Evolutionary conservation across 2,113 vertebrate species (phyloP), one percentile per base, ranked within the genome.

Genomic region (Caloenas nicobarica): DNA sequence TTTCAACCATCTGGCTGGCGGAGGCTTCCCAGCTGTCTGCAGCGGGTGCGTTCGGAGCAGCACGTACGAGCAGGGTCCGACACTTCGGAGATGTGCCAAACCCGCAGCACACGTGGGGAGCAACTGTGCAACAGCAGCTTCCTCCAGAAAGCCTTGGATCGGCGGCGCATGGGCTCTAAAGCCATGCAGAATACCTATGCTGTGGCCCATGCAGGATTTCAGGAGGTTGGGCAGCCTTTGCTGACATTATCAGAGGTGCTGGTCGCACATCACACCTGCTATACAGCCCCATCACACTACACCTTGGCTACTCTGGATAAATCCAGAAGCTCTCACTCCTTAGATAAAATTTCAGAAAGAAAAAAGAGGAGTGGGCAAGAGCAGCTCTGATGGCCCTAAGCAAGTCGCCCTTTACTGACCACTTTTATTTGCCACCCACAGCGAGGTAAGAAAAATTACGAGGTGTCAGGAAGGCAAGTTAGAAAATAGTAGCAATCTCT

Each of bases 11-110:
- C 96, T 97, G 96, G 93, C 93, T 97, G 91, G 83, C 16, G 34
- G 96, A 91, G 93, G 89, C 94, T 97, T 82, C 95, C 95, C 96
- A 97, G 96, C 95, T 95, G 96, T 96, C 96, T 97, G 89, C 83
- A 80, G 88, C n/a, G 95, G 87, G 93, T 91, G 95, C 71, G 38
- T 93, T 97, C 11, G 0, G 76, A 92, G 95, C 69, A 81, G 95
- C 96, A 97, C 81, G 81, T 96, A 96, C 11, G 2, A 92, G 66
- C 74, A 36, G 90, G 89, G 92, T 91, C 95, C 90, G 82, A 88
- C 2, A 60, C 86, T 64, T 89, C 70, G 1, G 83, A 91, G 93
- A 92, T 9, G n/a, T 92, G 89, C 94, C 95, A 97, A 96, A 95
- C 83, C 93, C 61, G 73, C 1, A 1, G 70, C 95, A 92, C 95